phyloP scores from a whole-genome alignment of 2,113 vertebrate species.

The Columbina picui region DNA sequence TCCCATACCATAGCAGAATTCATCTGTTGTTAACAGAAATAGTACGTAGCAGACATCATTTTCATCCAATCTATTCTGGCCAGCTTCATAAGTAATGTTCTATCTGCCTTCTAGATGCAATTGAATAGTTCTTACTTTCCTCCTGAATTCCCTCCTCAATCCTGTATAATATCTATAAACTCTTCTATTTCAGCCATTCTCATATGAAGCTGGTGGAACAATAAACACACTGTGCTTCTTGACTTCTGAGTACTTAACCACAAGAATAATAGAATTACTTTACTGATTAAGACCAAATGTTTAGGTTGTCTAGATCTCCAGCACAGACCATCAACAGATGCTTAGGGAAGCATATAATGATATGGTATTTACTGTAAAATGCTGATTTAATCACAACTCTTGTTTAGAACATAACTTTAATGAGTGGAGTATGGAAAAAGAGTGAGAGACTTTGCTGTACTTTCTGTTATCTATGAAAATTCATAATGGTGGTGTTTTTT shows the following conservation, averaged over 20 bases:
- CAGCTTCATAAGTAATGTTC: not conserved
- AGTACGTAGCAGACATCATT: not conserved
- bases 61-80: not conserved
- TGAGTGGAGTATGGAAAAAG: not conserved
- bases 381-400: not conserved
- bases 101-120: not conserved
- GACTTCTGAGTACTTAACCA: not conserved
- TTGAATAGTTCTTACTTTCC: not conserved
- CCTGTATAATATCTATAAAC: not conserved
- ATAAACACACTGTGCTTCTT: not conserved
- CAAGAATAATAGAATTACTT: not conserved
- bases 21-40: not conserved
- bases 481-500: not conserved
- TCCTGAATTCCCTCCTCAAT: conserved; percentile 11
- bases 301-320: not conserved
- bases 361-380: not conserved
- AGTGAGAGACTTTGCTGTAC: not conserved
- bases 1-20: not conserved
- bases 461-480: not conserved
- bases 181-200: not conserved
- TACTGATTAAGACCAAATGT: not conserved
- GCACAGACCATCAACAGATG: not conserved
- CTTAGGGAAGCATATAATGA: not conserved
- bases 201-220: not conserved
- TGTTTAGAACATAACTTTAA: not conserved